These are phyloP conservation scores for Micronisus gabar DNA, from an alignment of 2,113 vertebrate species.

Conservation along the genomic window DNA sequence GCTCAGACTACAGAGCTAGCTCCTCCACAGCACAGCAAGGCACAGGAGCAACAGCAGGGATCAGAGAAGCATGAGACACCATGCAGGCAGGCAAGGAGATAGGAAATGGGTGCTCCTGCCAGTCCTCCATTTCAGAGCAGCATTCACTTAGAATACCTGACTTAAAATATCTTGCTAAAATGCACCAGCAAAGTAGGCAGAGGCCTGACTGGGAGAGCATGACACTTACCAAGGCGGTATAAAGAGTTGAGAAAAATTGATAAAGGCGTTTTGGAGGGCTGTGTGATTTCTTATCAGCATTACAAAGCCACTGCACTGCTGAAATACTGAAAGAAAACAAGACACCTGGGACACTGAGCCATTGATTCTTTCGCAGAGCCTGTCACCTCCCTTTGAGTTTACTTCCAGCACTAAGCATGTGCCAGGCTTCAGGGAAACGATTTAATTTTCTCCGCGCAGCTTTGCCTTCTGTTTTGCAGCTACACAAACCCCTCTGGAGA, in stretches of 20 bases:
- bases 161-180: neutral
- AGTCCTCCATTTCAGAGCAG: neutral
- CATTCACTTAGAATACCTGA: neutral
- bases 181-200: neutral
- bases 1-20: neutral
- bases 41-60: neutral
- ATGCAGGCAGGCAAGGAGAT: neutral
- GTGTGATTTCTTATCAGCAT: constrained; percentile 90
- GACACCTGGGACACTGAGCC: neutral
- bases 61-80: neutral
- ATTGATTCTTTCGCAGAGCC: neutral
- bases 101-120: neutral
- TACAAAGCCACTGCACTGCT: constrained; percentile 96
- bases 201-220: neutral
- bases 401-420: neutral
- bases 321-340: constrained; percentile 81
- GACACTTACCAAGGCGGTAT: constrained; percentile 83
- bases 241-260: constrained; percentile 90
- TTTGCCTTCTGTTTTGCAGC: neutral
- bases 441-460: neutral
- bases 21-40: neutral
- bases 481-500: neutral
- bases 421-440: neutral
- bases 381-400: neutral
- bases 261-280: constrained; percentile 87